These are phyloP conservation scores for Calameuta pallipes DNA, from an alignment of 2,888 invertebrate species.

Conservation along the genomic window DNA sequence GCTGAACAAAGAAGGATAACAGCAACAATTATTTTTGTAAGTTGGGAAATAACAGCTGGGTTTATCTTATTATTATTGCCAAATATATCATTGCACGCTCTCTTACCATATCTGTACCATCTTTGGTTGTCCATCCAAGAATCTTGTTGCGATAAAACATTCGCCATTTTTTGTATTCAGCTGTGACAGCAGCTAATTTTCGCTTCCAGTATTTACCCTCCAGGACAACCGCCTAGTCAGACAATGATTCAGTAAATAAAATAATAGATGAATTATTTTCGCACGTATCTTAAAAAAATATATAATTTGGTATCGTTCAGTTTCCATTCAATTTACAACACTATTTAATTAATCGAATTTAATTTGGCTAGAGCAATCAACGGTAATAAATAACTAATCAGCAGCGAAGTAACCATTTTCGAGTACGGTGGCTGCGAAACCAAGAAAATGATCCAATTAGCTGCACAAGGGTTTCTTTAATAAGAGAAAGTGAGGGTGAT, in stretches of 20 bases:
- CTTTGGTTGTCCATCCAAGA: conserved; percentile 79
- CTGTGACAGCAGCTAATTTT: conserved; percentile 94
- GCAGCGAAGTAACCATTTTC: background rate
- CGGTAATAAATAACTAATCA: background rate
- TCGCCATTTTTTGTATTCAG: conserved; percentile 99
- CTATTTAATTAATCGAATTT: background rate
- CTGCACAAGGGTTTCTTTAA: background rate
- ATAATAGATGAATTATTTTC: conserved; percentile 5
- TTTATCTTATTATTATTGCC: conserved; percentile 21
- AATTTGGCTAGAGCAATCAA: conserved; percentile 3
- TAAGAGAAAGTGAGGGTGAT: background rate
- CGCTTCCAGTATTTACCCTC: conserved; percentile 99
- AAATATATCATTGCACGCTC: background rate
- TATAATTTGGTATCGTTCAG: background rate
- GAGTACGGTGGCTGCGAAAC: background rate
- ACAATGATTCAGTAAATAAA: conserved; percentile 22
- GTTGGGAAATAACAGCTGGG: conserved; percentile 32
- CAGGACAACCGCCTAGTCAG: conserved; percentile 88
- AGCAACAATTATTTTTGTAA: background rate
- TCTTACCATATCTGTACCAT: conserved; percentile 80
- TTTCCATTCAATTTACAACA: too few species aligned
- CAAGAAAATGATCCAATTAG: background rate
- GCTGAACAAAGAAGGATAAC: conserved; percentile 63
- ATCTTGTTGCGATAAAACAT: conserved; percentile 87
- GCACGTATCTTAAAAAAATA: conserved; percentile 9